phyloP scores from a whole-genome alignment of 2,888 invertebrate species.

The Brachypalpus laphriformis region DNA sequence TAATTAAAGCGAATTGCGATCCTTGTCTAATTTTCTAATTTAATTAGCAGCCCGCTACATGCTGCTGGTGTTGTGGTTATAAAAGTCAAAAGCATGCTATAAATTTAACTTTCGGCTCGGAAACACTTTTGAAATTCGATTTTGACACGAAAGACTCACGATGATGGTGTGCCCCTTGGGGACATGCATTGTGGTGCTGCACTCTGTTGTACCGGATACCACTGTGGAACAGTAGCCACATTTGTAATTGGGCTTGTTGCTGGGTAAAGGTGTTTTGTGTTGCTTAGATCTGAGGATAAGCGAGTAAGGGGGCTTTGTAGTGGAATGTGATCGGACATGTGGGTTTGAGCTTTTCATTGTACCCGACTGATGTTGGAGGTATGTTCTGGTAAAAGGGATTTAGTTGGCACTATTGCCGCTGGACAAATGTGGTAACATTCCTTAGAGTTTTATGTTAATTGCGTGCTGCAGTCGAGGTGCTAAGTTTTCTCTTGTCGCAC shows the following conservation, averaged over 20 bases:
- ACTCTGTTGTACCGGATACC: constrained; percentile 44
- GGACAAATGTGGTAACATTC: constrained; percentile 24
- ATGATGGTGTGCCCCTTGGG: background rate
- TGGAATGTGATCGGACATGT: constrained; percentile 36
- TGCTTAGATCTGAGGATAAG: constrained; percentile 24
- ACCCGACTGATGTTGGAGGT: background rate
- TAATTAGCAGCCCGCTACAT: constrained; percentile 46
- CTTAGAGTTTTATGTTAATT: constrained; percentile 39
- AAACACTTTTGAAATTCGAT: constrained; percentile 56
- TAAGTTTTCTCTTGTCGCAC: constrained; percentile 9
- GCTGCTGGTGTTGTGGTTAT: constrained; percentile 25
- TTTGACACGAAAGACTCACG: constrained; percentile 55
- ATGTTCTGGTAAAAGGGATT: constrained; percentile 21
- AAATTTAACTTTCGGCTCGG: constrained; percentile 27
- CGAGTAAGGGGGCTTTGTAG: background rate
- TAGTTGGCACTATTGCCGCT: background rate
- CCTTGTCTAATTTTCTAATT: constrained; percentile 60
- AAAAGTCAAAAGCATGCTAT: constrained; percentile 45
- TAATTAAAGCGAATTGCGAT: constrained; percentile 42
- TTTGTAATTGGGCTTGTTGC: constrained; percentile 50
- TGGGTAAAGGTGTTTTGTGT: constrained; percentile 28
- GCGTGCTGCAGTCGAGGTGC: constrained; percentile 31
- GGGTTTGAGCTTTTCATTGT: background rate
- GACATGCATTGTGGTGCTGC: constrained; percentile 17
- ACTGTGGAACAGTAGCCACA: constrained; percentile 35